Percentiles rank a stretch among this genome's conserved stretches.
Evolutionary conservation across 2,888 invertebrate species (phyloP).

Genomic region (Cynaeus angustus): DNA sequence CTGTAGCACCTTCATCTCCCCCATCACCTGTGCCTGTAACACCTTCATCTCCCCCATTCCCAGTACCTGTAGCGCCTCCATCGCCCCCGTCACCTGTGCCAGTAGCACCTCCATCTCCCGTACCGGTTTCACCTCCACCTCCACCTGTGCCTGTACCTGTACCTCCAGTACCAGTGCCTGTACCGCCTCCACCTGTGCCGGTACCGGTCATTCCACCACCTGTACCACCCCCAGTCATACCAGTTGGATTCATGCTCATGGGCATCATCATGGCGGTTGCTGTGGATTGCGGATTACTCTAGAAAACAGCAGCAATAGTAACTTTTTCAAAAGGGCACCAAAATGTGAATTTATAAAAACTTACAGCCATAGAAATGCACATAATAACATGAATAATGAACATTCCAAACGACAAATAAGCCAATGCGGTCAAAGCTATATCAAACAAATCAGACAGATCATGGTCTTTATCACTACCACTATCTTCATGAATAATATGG

Average conservation of each 20-base stretch:
- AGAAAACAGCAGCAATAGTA: too few relatives aligned
- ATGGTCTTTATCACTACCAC: slow-evolving; percentile 73
- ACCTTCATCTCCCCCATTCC: slow-evolving; percentile 61
- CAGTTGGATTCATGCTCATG: slow-evolving; percentile 71
- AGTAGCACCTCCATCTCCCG: slow-evolving; percentile 59
- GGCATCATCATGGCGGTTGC: slow-evolving; percentile 70
- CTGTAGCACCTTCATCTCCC: slow-evolving; percentile 56
- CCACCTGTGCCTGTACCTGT: slow-evolving; percentile 51
- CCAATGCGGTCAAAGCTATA: slow-evolving; percentile 86
- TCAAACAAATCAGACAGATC: slow-evolving; percentile 84
- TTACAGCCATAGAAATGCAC: slow-evolving; percentile 79
- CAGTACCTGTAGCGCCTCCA: slow-evolving; percentile 41
- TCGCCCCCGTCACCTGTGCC: slow-evolving; percentile 42
- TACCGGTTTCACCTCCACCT: slow-evolving; percentile 51
- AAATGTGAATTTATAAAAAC: slow-evolving; percentile 54
- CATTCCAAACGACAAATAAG: slow-evolving; percentile 87
- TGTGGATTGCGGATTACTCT: slow-evolving; percentile 57
- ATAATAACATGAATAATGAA: slow-evolving; percentile 86
- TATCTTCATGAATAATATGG: slow-evolving; percentile 62
- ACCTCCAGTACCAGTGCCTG: slow-evolving; percentile 54
- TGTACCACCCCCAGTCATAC: slow-evolving; percentile 65
- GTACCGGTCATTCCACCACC: slow-evolving; percentile 50
- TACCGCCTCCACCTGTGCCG: slow-evolving; percentile 40
- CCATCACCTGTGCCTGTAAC: slow-evolving; percentile 60
- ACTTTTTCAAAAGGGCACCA: too few relatives aligned